Conservation (phyloP, 2,888 invertebrate species). For the Euzophera pinguis region DNA sequence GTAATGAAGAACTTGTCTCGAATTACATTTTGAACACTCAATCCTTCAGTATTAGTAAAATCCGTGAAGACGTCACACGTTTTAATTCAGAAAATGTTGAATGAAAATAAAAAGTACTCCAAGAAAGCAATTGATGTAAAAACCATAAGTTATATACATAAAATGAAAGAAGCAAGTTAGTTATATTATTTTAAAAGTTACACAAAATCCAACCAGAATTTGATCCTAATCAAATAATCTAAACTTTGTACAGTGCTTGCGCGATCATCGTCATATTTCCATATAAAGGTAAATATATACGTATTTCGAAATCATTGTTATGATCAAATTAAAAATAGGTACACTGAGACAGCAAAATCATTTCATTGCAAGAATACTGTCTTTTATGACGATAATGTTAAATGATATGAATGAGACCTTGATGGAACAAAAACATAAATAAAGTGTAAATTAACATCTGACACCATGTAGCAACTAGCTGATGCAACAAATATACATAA, state of each 20-base stretch:
- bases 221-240: neutral
- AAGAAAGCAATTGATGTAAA: neutral
- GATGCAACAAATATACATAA: conserved; percentile 9
- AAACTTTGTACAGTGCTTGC: neutral
- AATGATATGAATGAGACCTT: neutral
- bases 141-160: neutral
- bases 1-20: neutral
- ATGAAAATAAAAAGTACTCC: neutral
- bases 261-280: conserved; percentile 2
- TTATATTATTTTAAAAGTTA: neutral
- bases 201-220: neutral
- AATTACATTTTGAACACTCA: conserved; percentile 1
- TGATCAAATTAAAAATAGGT: neutral
- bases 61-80: neutral
- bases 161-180: neutral
- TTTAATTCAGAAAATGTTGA: neutral
- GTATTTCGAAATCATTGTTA: neutral
- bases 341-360: neutral
- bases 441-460: neutral
- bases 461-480: conserved; percentile 5
- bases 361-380: neutral
- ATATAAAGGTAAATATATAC: neutral
- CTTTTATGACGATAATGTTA: neutral
- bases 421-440: neutral
- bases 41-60: neutral